Evolutionary conservation across 2,888 invertebrate species (phyloP), one percentile per base, ranked within the genome.

Genomic region (Leptopilina drosophilae): DNA sequence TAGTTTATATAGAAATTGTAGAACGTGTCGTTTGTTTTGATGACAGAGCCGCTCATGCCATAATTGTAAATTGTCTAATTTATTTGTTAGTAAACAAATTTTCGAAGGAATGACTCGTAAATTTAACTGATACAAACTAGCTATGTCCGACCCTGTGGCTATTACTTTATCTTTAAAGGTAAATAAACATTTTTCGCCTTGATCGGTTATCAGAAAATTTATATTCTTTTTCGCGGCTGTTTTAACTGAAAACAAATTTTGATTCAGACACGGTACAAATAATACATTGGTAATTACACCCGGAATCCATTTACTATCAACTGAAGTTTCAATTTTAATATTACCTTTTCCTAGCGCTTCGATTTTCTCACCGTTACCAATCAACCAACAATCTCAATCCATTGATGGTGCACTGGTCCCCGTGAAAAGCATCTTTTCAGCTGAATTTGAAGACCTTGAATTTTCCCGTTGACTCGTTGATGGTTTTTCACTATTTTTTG

Each of bases 191-290:
- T 69, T 6, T 75, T 65, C 73, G 5, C 80, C 82, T 7, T 33
- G 11, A 66, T 80, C 62, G 4, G 53, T 33, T 15, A 81, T 73
- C 26, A 15, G 20, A 59, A 78, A 76, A 80, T 81, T 46, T 9
- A 81, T 46, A 2, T 78, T 78, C 33, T 73, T 73, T 46, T 77
- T 80, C 5, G 73, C 80, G 49, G 33, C 67, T 15, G 33, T n/a
- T 53, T 67, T 81, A 9, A 78, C 75, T 1, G 82, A 82, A 67
- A 80, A 82, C 15, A 82, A 59, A 80, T 82, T 79, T 9, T 11
- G 76, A 64, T n/a, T 20, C 2, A 64, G 5, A 11, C n/a, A 11
- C 15, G 80, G 82, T 5, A 82, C 76, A 64, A 56, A 82, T 15
- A 82, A 76, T n/a, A 80, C 82, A 76, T 82, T 59, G 15, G 67